These are phyloP conservation scores for Trematomus bernacchii DNA, from an alignment of 2,797 vertebrate species.

Conservation along the genomic window DNA sequence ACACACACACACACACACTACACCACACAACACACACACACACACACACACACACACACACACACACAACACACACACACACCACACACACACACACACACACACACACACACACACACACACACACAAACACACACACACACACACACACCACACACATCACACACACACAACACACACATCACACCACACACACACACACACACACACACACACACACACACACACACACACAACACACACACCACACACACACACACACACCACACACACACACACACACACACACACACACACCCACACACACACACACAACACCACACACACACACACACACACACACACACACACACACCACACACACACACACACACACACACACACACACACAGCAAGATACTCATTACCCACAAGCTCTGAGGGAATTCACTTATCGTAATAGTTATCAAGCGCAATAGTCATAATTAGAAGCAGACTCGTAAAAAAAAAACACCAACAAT, in stretches of 20 bases:
- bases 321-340: conserved; percentile 5
- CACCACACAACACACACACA: neutral
- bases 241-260: neutral
- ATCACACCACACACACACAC: neutral
- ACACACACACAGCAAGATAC: conserved; percentile 41
- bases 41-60: conserved; percentile 1
- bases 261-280: neutral
- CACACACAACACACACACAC: too few relatives aligned
- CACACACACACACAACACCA: conserved; percentile 13
- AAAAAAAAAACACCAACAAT: too few relatives aligned
- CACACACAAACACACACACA: neutral
- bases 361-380: neutral
- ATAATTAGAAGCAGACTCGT: conserved; percentile 53
- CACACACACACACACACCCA: neutral
- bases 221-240: conserved; percentile 12
- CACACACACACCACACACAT: neutral
- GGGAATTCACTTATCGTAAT: conserved; percentile 53
- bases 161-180: too few relatives aligned
- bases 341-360: neutral
- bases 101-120: neutral
- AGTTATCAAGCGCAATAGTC: conserved; percentile 54
- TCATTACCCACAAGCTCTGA: conserved; percentile 58
- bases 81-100: neutral
- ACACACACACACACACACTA: conserved; percentile 16
- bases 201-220: neutral